A percentile compares a stretch with the other conserved stretches of the same genome.
Conservation (phyloP, 1,140 invertebrate genomes). For the Polypedilum pembai region DNA sequence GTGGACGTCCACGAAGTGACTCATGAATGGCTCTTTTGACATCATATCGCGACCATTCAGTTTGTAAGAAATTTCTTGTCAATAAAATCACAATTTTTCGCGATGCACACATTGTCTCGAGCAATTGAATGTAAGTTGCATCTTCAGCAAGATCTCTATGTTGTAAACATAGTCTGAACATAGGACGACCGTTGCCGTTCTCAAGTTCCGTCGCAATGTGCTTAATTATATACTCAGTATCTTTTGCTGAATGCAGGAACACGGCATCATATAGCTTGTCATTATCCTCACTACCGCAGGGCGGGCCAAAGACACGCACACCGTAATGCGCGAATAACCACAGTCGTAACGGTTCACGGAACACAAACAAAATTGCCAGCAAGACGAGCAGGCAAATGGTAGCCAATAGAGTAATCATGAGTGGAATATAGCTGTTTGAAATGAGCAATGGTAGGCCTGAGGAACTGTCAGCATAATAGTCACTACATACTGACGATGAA, state of each 20-base stretch:
- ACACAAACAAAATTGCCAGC: conserved; percentile 70
- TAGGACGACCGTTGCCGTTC: conserved; percentile 50
- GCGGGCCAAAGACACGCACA: conserved; percentile 57
- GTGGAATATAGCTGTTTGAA: conserved; percentile 66
- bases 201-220: conserved; percentile 78
- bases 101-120: conserved; percentile 80
- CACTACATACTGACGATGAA: conserved; percentile 47
- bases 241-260: conserved; percentile 85
- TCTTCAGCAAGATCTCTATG: conserved; percentile 70
- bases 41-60: conserved; percentile 78
- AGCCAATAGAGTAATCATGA: conserved; percentile 68
- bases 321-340: conserved; percentile 86
- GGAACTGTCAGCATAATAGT: conserved; percentile 68
- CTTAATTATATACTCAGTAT: conserved; percentile 81
- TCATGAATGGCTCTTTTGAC: conserved; percentile 78
- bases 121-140: conserved; percentile 63
- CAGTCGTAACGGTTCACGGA: conserved; percentile 74
- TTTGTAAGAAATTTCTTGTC: conserved; percentile 75
- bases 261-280: conserved; percentile 89
- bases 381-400: conserved; percentile 65
- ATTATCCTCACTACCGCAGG: conserved; percentile 54
- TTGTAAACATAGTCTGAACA: conserved; percentile 79
- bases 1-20: conserved; percentile 70
- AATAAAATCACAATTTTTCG: conserved; percentile 70
- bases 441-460: conserved; percentile 58